Evolutionary conservation across 1,140 invertebrate genomes (phyloP).

Genomic region (Bradynema listronoti): DNA sequence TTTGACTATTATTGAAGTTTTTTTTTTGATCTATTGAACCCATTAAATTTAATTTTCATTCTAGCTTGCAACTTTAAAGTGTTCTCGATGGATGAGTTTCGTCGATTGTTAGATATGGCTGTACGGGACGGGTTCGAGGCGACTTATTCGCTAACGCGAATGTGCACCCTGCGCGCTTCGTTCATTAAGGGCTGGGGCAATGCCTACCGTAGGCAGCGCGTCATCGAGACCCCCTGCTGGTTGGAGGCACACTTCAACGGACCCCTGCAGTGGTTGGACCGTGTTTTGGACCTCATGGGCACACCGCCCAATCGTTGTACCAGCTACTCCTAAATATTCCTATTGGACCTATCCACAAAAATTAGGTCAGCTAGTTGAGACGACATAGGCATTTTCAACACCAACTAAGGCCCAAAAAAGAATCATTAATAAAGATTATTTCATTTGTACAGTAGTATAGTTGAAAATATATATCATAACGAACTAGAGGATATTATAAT

Average conservation of each 20-base stretch:
- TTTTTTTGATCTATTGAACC: conserved; percentile 8
- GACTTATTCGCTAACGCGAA: conserved; percentile 89
- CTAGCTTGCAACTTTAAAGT: conserved; percentile 98
- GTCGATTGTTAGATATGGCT: conserved; percentile 84
- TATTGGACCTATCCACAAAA: no score
- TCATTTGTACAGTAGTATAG: no score
- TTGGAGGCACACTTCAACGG: conserved; percentile 97
- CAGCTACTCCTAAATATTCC: conserved; percentile 68
- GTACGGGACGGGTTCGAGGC: conserved; percentile 96
- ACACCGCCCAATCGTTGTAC: conserved; percentile 90
- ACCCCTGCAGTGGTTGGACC: conserved; percentile 90
- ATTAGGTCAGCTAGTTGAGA: no score
- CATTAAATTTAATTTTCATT: conserved; percentile 2
- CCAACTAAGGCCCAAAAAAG: no score
- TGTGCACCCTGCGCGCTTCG: conserved; percentile 98
- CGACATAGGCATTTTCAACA: no score
- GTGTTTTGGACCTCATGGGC: conserved; percentile 91
- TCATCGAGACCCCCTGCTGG: conserved; percentile 97
- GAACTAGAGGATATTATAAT: no score
- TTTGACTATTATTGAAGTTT: conserved; percentile 16
- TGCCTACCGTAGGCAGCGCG: conserved; percentile 89
- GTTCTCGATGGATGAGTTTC: conserved; percentile 99
- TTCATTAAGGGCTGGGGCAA: conserved; percentile 90
- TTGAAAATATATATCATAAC: no score
- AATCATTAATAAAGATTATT: no score